phyloP scores from a whole-genome alignment of 2,888 invertebrate species.

The Hydraecia micacea region DNA sequence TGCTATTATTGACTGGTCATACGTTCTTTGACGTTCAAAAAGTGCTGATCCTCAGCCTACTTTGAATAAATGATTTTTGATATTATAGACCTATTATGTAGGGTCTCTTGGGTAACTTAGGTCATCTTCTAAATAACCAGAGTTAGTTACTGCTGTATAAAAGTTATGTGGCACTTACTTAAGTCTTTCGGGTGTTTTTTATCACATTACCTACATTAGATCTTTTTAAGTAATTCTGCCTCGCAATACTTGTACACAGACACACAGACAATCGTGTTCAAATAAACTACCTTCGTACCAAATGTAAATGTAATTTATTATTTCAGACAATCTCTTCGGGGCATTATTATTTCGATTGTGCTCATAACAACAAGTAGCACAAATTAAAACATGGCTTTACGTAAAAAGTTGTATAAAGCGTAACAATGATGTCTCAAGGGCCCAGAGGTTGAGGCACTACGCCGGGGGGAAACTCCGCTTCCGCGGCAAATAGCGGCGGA shows the following conservation, averaged over 20 bases:
- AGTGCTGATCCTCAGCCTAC: too few species aligned
- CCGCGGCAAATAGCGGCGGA: too few species aligned
- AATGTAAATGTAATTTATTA: conserved; percentile 33
- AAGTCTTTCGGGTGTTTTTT: background rate
- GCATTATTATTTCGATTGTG: conserved; percentile 37
- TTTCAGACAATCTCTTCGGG: conserved; percentile 25
- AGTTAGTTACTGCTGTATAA: background rate
- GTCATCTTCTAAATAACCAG: background rate
- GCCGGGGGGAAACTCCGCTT: too few species aligned
- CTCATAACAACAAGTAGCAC: conserved; percentile 21
- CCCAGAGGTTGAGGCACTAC: too few species aligned
- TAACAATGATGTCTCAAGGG: background rate
- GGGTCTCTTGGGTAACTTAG: background rate
- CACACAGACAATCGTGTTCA: conserved; percentile 6
- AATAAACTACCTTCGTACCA: conserved; percentile 9
- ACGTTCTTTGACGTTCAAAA: too few species aligned
- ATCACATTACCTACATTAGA: background rate
- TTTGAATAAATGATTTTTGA: too few species aligned
- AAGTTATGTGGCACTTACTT: background rate
- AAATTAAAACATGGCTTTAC: conserved; percentile 18
- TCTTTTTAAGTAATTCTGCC: background rate
- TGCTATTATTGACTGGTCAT: too few species aligned
- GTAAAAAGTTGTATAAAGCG: background rate
- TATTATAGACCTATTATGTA: too few species aligned
- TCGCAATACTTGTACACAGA: background rate